Base-by-base conservation (phyloP, 2,797 vertebrate genomes). In the Loris lydekkerianus region DNA sequence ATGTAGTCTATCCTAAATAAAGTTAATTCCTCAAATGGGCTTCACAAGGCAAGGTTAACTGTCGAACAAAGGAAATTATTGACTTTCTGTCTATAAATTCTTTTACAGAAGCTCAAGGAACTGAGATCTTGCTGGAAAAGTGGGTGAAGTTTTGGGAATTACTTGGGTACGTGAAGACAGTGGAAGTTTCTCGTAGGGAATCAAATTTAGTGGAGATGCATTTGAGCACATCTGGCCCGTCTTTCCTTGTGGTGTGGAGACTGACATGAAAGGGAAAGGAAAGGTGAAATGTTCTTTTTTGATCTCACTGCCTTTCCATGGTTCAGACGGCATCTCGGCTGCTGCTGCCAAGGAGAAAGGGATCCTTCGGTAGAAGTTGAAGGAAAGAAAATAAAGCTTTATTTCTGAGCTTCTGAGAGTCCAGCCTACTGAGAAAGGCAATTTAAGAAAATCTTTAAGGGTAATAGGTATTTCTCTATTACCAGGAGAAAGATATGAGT, bases 41-140 rank as follows among this genome's bases (percentile, higher is more conserved):
- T 80, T 73, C 67, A 80, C 17, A 76, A 61, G 87, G 83, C 13
- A 63, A 86, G 85, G 46, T 67, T 91, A 95, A 96, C 77, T 53
- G 25, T 60, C 5, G 65, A 75, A 40, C 18, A 43, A 90, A 20
- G 15, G 9, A 77, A 85, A 73, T 53, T 34, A 15, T 34, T 40
- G 75, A 73, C 10, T 72, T 86, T 76, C 27, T 46, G 46, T 78
- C 60, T 69, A 53, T 87, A 76, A 69, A 60, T 70, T 63, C 46
- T 85, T 69, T 53, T 86, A 82, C 1, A 65, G 65, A 63, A 21
- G 21, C 11, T 34, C 23, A 53, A 84, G 67, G 60, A 75, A 70
- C 65, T 1, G 81, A 77, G 23, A 72, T 81, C 6, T 29, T 86
- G 5, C 76, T 83, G 21, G 37, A 65, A 85, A 96, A 83, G 63